Base-by-base conservation (phyloP, 1,140 invertebrate genomes). In the Arctopsyche grandis region DNA sequence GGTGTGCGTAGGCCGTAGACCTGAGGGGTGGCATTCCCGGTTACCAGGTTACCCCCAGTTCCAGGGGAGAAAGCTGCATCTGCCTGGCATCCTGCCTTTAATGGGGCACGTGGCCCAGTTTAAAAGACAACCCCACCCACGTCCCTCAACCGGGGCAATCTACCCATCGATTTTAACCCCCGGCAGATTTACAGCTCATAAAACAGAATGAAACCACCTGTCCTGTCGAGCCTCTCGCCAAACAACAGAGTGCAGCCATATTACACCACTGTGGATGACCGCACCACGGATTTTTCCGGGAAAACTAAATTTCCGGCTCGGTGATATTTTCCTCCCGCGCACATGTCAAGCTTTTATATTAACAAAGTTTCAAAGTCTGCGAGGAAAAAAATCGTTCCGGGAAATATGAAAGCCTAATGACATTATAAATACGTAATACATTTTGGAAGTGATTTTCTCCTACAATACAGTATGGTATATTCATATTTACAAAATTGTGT, bases 291-390 rank as follows among this genome's bases (percentile, higher is more conserved):
- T 19, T 19, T 19, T 19, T 5, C 56, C 7, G 21, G 56, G 56
- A 60, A 60, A 60, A 60, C n/a, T n/a, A n/a, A n/a, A n/a, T n/a
- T n/a, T 19, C 16, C 19, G 16, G 29, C 29, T 1, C 29, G 7
- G 7, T 38, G 7, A 38, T 4, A 38, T 38, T 38, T 38, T 38
- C 29, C 29, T 4, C 29, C 7, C 7, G 29, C 9, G 21, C 70
- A 73, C 29, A 24, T 73, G 70, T 73, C 70, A 43, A 60, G 70
- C 7, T 73, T 52, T 52, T 73, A 73, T 73, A 73, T 73, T 73
- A 73, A 73, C 46, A 73, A 73, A 73, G 70, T 73, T 73, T 73
- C 46, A n/a, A n/a, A 12, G 70, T 38, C 46, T 12, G 43, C 16
- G 46, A 22, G 70, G 21, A 21, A 73, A 73, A 38, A 73, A 46